Evolutionary conservation across 2,888 invertebrate species (phyloP).

Genomic region (Brachynemurus nebulosus): DNA sequence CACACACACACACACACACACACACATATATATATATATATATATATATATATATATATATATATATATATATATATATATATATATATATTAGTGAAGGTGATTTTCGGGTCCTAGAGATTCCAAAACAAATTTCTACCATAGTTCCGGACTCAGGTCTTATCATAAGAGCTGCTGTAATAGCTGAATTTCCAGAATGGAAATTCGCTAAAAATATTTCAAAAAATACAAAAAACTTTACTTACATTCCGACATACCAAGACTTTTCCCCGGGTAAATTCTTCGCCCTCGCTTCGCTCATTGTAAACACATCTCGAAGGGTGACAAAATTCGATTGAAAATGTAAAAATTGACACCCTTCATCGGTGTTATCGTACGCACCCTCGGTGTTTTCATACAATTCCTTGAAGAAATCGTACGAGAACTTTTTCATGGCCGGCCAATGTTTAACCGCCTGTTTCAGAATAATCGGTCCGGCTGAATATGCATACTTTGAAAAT

Average conservation of each 20-base stretch:
- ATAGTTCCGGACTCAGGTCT: too few relatives aligned
- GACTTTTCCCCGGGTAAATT: conserved; percentile 48
- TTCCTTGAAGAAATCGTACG: conserved; percentile 51
- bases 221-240: conserved; percentile 17
- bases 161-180: too few relatives aligned
- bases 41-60: conserved; percentile 5
- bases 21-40: too few relatives aligned
- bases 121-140: too few relatives aligned
- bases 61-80: conserved; percentile 14
- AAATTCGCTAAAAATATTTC: too few relatives aligned
- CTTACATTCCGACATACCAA: conserved; percentile 87
- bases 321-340: conserved; percentile 71
- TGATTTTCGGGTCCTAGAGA: too few relatives aligned
- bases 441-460: conserved; percentile 62
- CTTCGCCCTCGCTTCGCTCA: conserved; percentile 49
- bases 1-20: too few relatives aligned
- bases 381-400: conserved; percentile 53
- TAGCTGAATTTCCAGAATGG: too few relatives aligned
- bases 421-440: conserved; percentile 56
- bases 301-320: conserved; percentile 61
- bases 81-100: conserved; percentile 9
- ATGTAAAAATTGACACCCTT: conserved; percentile 76
- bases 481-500: conserved; percentile 62
- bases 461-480: conserved; percentile 64
- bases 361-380: conserved; percentile 57